These are phyloP conservation scores for Steinernema carpocapsae DNA, from an alignment of 2,888 invertebrate species.

Conservation along the genomic window DNA sequence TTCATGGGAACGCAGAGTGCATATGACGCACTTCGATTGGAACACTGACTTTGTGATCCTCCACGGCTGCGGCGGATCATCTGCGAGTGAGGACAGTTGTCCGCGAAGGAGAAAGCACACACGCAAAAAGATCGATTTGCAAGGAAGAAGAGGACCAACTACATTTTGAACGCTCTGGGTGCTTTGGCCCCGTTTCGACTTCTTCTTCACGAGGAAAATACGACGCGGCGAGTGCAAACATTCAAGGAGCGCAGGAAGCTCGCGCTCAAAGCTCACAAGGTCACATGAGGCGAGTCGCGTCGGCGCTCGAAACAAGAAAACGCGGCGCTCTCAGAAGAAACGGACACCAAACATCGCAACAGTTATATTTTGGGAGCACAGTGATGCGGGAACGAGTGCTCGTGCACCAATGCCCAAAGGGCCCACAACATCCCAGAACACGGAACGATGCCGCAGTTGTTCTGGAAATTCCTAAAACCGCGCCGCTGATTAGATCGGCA, in stretches of 20 bases:
- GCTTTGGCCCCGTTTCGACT: background rate
- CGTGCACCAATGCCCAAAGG: background rate
- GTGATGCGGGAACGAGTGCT: background rate
- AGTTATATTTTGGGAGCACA: conserved; percentile 6
- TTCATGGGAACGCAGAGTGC: background rate
- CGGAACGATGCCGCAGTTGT: no score
- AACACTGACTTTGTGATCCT: no score
- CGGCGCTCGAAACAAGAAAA: conserved; percentile 9
- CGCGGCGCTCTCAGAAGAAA: background rate
- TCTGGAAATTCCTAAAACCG: no score
- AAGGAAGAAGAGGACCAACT: no score
- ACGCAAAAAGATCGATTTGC: conserved; percentile 27
- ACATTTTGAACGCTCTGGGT: conserved; percentile 3
- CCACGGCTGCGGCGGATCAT: background rate
- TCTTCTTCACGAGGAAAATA: background rate
- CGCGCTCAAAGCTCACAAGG: background rate
- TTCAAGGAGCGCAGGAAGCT: background rate
- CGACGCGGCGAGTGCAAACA: conserved; percentile 21
- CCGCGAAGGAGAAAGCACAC: conserved; percentile 2
- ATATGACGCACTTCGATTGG: background rate
- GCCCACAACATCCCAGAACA: no score
- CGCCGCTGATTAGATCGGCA: no score
- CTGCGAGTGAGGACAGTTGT: conserved; percentile 24
- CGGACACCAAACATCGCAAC: conserved; percentile 17
- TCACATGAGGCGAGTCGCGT: background rate